Percentiles rank a stretch among this genome's conserved stretches.
These are phyloP conservation scores for Invenusta paracnida DNA, from an alignment of 2,888 invertebrate genomes.

Conservation along the genomic window DNA sequence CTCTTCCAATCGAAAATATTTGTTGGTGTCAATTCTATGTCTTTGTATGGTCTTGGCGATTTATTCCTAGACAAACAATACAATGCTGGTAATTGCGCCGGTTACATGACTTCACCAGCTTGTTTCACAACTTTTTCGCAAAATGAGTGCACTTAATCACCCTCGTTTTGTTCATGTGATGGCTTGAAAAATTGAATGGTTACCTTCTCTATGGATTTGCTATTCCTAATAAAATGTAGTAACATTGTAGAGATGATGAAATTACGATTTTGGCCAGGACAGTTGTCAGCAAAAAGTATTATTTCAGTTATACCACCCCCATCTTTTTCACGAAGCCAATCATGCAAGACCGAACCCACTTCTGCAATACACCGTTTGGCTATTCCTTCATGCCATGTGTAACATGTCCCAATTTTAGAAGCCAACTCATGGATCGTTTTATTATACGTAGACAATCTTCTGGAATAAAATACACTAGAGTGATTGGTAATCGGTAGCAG, in stretches of 20 bases:
- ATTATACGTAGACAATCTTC: background rate
- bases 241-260: background rate
- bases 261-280: background rate
- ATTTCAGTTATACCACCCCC: background rate
- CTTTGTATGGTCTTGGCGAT: background rate
- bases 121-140: constrained; percentile 19
- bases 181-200: background rate
- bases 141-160: constrained; percentile 2
- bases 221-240: background rate
- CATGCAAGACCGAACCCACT: background rate
- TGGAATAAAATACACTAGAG: background rate
- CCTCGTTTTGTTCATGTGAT: constrained; percentile 16
- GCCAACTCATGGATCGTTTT: background rate
- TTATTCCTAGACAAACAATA: constrained; percentile 3
- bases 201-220: background rate
- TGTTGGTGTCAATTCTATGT: background rate
- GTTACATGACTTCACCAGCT: constrained; percentile 3
- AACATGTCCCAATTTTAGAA: background rate
- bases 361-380: background rate
- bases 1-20: constrained; percentile 6
- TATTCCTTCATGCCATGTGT: background rate
- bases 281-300: background rate
- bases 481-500: background rate
- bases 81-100: constrained; percentile 18
- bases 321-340: background rate